Conservation (phyloP, 1,140 invertebrate genomes). For the Cyclargus thomasi region DNA sequence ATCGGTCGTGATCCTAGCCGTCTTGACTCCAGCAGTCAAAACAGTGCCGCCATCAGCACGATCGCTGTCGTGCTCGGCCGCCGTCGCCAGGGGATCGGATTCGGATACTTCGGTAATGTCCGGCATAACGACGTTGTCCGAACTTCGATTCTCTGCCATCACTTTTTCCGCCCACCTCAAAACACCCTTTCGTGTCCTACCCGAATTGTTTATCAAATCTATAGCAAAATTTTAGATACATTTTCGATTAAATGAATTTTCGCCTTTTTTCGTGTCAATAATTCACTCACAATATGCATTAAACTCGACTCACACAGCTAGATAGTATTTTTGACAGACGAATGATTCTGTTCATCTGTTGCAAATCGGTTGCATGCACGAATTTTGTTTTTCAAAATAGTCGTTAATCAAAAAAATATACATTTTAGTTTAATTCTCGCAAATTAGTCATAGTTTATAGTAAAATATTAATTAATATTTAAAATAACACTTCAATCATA, state of each 20-base stretch:
- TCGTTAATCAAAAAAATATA: no score
- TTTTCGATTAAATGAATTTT: constrained; percentile 20
- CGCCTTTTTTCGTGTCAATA: constrained; percentile 3
- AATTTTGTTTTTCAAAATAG: no score
- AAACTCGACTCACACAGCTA: neutral
- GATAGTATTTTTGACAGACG: no score
- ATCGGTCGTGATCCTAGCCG: constrained; percentile 50
- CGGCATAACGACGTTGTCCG: constrained; percentile 81
- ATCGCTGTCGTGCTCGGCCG: constrained; percentile 73
- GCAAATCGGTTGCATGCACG: no score
- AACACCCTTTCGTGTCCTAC: constrained; percentile 35
- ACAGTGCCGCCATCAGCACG: constrained; percentile 58
- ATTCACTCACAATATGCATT: neutral
- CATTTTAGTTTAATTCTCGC: no score
- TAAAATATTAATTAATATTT: no score
- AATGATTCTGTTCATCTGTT: no score
- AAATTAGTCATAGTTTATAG: no score
- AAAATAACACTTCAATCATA: no score
- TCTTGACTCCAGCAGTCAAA: constrained; percentile 63
- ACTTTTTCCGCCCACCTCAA: constrained; percentile 45
- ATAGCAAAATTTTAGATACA: constrained; percentile 23
- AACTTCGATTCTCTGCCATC: constrained; percentile 75
- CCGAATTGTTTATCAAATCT: constrained; percentile 38
- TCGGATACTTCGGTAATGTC: constrained; percentile 79
- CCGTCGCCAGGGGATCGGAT: constrained; percentile 77